A percentile compares a stretch with the other conserved stretches of the same genome.
Conservation (phyloP, 2,797 vertebrate genomes). For the Poeciliopsis turneri region DNA sequence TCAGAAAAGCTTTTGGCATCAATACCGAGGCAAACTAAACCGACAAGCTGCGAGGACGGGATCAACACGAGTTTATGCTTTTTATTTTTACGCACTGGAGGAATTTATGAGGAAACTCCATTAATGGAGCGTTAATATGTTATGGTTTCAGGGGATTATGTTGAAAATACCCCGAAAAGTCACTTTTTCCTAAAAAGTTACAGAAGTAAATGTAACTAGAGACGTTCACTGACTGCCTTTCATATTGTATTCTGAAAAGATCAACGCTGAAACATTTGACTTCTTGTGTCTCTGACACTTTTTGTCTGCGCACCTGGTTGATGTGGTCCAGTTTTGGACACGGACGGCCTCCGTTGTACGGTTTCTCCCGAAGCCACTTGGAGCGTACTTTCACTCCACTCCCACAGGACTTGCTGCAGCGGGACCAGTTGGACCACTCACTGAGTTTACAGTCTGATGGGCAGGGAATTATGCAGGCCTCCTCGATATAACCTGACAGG, state of each 20-base stretch:
- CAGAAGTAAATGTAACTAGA: no score
- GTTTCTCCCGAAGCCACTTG: slow-evolving; percentile 97
- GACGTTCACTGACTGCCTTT: slow-evolving; percentile 10
- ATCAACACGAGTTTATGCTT: slow-evolving; percentile 32
- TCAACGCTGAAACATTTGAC: not conserved
- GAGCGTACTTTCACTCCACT: slow-evolving; percentile 97
- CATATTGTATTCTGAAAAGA: slow-evolving; percentile 32
- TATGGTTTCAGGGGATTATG: slow-evolving; percentile 19
- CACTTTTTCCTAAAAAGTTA: no score
- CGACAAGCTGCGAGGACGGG: not conserved
- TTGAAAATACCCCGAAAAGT: no score
- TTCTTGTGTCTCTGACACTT: not conserved
- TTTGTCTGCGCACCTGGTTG: slow-evolving; percentile 86
- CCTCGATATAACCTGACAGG: slow-evolving; percentile 94
- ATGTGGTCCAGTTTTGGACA: slow-evolving; percentile 97
- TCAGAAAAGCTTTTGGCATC: slow-evolving; percentile 52
- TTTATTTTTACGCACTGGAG: slow-evolving; percentile 42
- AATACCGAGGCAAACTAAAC: slow-evolving; percentile 48
- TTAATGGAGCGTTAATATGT: slow-evolving; percentile 35
- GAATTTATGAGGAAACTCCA: slow-evolving; percentile 38
- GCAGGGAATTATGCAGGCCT: slow-evolving; percentile 97
- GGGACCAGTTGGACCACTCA: slow-evolving; percentile 99
- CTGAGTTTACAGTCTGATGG: slow-evolving; percentile 98
- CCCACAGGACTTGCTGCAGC: slow-evolving; percentile 97
- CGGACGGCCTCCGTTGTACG: slow-evolving; percentile 95